These are phyloP conservation scores for Leptothorax acervorum DNA, from an alignment of 2,888 invertebrate genomes.

Conservation along the genomic window DNA sequence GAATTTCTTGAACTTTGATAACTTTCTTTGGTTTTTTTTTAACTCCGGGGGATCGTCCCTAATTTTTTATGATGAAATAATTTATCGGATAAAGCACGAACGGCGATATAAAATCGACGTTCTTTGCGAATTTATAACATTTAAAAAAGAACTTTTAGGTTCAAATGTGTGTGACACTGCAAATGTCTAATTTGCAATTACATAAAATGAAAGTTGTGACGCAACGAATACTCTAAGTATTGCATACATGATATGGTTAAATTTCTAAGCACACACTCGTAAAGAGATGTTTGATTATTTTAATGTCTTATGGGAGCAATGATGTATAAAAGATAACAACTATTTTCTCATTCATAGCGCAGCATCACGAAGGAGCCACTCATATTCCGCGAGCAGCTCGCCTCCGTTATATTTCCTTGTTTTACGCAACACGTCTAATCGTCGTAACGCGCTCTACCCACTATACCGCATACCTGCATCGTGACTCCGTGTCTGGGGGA, in stretches of 20 bases:
- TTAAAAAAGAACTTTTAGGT: background rate
- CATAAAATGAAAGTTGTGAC: constrained; percentile 19
- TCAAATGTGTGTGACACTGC: background rate
- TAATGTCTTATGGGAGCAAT: background rate
- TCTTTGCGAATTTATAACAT: background rate
- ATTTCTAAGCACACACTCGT: constrained; percentile 5
- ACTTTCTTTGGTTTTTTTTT: background rate
- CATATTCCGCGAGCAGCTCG: constrained; percentile 13
- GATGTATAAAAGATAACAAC: constrained; percentile 5
- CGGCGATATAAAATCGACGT: background rate
- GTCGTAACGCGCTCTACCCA: constrained; percentile 8
- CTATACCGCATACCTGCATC: constrained; percentile 13
- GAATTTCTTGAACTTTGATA: background rate
- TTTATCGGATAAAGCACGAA: background rate
- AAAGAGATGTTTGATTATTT: constrained; percentile 19
- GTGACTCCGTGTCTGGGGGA: constrained; percentile 11
- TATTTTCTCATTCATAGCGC: constrained; percentile 34
- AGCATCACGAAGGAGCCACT: constrained; percentile 9
- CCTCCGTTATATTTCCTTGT: constrained; percentile 31
- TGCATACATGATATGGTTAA: background rate
- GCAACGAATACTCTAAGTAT: background rate
- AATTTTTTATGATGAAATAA: constrained; percentile 5
- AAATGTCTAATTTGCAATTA: constrained; percentile 35
- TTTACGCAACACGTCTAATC: constrained; percentile 49
- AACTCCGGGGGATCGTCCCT: background rate